Evolutionary conservation across 2,113 vertebrate genomes (phyloP).

Genomic region (Ibidorhyncha struthersii): DNA sequence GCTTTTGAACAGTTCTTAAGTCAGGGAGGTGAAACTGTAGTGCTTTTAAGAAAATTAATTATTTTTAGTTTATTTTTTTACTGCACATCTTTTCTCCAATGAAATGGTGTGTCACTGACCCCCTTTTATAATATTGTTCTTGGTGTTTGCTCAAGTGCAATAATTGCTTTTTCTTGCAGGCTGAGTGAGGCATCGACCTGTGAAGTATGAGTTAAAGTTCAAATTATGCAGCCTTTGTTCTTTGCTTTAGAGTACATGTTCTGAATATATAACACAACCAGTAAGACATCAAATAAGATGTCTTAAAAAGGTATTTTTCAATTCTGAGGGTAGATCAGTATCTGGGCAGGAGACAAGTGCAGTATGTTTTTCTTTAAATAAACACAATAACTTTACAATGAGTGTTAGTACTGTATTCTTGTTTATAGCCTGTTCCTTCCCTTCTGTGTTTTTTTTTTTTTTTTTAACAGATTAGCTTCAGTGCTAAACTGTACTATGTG

Average conservation of each 20-base stretch:
- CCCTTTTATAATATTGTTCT: constrained; percentile 45
- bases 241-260: constrained; percentile 64
- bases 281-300: neutral
- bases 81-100: constrained; percentile 38
- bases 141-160: constrained; percentile 64
- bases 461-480: neutral
- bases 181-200: constrained; percentile 62
- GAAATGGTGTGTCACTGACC: constrained; percentile 40
- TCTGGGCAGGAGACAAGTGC: neutral
- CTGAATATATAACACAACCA: constrained; percentile 65
- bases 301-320: neutral
- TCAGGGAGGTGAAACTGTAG: constrained; percentile 63
- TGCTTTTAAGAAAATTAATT: constrained; percentile 76
- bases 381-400: neutral
- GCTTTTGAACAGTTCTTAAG: constrained; percentile 67
- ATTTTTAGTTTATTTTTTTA: constrained; percentile 26
- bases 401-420: neutral
- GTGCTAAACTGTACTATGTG: neutral
- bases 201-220: constrained; percentile 74
- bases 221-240: constrained; percentile 65
- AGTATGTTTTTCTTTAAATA: neutral
- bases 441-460: neutral
- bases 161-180: constrained; percentile 71
- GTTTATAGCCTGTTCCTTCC: neutral
- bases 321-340: neutral